Evolutionary conservation across 2,888 invertebrate species (phyloP).

Genomic region (Oligia fasciuncula): DNA sequence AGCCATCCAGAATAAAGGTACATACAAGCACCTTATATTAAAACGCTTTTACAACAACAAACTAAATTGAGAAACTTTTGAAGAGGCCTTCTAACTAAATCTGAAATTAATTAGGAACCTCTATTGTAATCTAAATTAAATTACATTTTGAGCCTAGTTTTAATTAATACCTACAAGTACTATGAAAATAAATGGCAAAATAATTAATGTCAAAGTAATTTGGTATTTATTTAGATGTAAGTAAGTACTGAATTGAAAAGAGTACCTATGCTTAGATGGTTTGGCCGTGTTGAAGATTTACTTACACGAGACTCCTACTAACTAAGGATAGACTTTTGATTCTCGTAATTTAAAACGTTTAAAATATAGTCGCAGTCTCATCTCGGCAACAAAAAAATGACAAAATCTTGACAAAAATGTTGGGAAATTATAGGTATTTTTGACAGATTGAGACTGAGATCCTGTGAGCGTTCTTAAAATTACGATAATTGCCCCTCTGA

Average conservation of each 20-base stretch:
- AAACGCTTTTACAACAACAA: constrained; percentile 41
- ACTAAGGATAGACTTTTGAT: too few relatives aligned
- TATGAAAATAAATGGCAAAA: neutral
- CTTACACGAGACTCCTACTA: too few relatives aligned
- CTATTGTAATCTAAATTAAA: constrained; percentile 26
- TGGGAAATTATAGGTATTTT: too few relatives aligned
- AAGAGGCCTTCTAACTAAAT: constrained; percentile 34
- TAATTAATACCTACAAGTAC: constrained; percentile 2
- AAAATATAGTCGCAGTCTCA: too few relatives aligned
- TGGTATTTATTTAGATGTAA: neutral
- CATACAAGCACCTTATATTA: neutral
- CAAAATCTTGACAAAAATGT: too few relatives aligned
- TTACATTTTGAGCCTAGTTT: constrained; percentile 24
- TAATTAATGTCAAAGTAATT: neutral
- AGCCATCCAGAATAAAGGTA: constrained; percentile 5
- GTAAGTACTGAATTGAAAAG: neutral
- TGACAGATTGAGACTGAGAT: too few relatives aligned
- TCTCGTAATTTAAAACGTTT: too few relatives aligned
- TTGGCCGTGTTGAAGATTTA: neutral
- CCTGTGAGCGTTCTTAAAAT: too few relatives aligned
- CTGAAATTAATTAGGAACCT: constrained; percentile 24
- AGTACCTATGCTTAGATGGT: neutral
- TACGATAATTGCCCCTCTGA: too few relatives aligned
- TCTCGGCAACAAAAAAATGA: too few relatives aligned
- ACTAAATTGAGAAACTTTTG: constrained; percentile 46